These are phyloP conservation scores for Akabosia matsudoensis DNA, from an alignment of 1,140 invertebrate genomes.

Conservation along the genomic window DNA sequence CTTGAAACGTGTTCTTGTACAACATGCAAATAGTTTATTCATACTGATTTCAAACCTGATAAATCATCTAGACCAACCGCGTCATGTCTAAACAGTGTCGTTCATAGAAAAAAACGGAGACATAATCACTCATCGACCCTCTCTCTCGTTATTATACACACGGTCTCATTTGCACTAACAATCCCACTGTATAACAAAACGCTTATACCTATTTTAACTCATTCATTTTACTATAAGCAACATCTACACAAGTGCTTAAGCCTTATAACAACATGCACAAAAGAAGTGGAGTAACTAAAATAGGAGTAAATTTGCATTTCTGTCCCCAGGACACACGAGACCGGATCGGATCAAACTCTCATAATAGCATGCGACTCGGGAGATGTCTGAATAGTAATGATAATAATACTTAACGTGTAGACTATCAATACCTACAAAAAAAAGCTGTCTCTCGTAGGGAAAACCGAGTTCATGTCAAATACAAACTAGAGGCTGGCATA, in stretches of 20 bases:
- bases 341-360: constrained; percentile 8
- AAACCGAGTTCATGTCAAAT: neutral
- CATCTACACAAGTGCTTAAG: neutral
- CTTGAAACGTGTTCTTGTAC: constrained; percentile 1
- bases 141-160: too few species aligned
- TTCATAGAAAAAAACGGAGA: constrained; percentile 2
- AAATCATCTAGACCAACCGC: constrained; percentile 10
- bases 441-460: too few species aligned
- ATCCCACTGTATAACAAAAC: neutral
- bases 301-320: constrained; percentile 5
- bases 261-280: neutral
- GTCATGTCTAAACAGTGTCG: constrained; percentile 22
- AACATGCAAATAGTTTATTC: constrained; percentile 17
- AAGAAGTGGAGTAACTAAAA: neutral
- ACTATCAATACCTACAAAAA: neutral
- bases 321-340: constrained; percentile 12
- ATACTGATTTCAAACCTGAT: constrained; percentile 16
- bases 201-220: neutral
- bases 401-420: neutral
- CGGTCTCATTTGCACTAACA: constrained; percentile 16
- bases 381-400: neutral
- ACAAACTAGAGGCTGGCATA: neutral
- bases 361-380: constrained; percentile 2
- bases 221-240: neutral
- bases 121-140: constrained; percentile 8